Evolutionary conservation across 2,888 invertebrate species (phyloP).

Genomic region (Coleophora deauratella): DNA sequence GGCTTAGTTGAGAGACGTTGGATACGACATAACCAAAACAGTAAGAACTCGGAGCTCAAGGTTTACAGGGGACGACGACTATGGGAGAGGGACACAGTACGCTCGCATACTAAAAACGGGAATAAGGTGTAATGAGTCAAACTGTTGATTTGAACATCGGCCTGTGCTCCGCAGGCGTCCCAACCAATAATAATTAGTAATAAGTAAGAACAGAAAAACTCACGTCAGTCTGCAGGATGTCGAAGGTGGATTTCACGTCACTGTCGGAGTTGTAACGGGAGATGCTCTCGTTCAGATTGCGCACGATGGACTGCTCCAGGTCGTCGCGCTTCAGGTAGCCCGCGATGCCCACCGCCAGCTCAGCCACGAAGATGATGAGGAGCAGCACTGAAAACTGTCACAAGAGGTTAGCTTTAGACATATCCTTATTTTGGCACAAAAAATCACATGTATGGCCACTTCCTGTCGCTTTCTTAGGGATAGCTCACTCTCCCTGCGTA

Average conservation of each 20-base stretch:
- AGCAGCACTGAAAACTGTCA: constrained; percentile 84
- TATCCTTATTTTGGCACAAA: too few relatives aligned
- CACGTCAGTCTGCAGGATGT: constrained; percentile 90
- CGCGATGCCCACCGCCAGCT: constrained; percentile 89
- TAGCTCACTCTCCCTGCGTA: too few relatives aligned
- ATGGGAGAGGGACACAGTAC: too few relatives aligned
- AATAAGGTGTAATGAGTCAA: too few relatives aligned
- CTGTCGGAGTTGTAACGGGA: constrained; percentile 76
- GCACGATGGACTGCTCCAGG: constrained; percentile 78
- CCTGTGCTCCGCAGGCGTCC: background rate
- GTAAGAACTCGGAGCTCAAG: too few relatives aligned
- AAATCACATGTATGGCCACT: too few relatives aligned
- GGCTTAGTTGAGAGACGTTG: too few relatives aligned
- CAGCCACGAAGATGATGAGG: constrained; percentile 85
- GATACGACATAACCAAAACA: too few relatives aligned
- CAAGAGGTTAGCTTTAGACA: background rate
- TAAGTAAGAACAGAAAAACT: constrained; percentile 35
- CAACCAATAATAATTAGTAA: too few relatives aligned
- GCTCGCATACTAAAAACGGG: too few relatives aligned
- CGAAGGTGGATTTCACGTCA: constrained; percentile 83
- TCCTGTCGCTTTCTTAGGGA: too few relatives aligned
- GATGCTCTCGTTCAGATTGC: constrained; percentile 82
- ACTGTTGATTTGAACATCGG: background rate
- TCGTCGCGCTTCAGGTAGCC: constrained; percentile 84
- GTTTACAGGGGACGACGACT: too few relatives aligned